phyloP scores from a whole-genome alignment of 1,140 invertebrate genomes.

The Pantala flavescens region DNA sequence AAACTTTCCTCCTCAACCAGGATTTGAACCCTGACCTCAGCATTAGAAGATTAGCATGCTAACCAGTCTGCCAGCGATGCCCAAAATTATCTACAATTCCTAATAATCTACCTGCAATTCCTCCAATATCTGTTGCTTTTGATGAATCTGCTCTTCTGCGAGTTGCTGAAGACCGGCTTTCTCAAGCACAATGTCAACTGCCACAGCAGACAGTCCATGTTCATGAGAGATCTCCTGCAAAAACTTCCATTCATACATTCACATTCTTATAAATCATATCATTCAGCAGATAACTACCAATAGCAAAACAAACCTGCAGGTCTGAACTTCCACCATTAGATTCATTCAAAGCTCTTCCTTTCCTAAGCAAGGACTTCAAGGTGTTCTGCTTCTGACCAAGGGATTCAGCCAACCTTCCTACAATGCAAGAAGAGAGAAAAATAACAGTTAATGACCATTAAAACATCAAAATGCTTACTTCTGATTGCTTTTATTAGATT shows the following conservation, averaged over 20 bases:
- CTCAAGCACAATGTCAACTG: background rate
- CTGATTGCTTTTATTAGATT: too few relatives aligned
- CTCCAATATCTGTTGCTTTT: conserved; percentile 67
- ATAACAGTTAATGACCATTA: background rate
- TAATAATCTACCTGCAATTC: conserved; percentile 58
- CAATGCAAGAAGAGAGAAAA: background rate
- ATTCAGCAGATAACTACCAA: background rate
- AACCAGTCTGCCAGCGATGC: too few relatives aligned
- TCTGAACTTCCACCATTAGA: background rate
- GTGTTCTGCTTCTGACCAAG: conserved; percentile 32
- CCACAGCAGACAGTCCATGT: background rate
- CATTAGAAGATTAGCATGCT: too few relatives aligned
- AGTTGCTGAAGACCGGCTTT: background rate
- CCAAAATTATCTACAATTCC: too few relatives aligned
- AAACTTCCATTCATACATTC: background rate
- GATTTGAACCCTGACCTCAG: too few relatives aligned
- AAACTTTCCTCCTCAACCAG: too few relatives aligned
- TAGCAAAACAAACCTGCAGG: background rate
- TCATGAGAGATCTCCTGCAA: background rate
- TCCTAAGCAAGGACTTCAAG: conserved; percentile 42
- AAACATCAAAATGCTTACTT: too few relatives aligned
- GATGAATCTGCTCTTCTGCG: conserved; percentile 53
- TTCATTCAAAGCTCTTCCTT: conserved; percentile 32
- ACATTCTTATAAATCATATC: background rate
- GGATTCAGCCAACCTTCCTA: background rate